A percentile compares a stretch with the other conserved stretches of the same genome.
phyloP scores from a whole-genome alignment of 2,888 invertebrate genomes.

The Saturnia pavonia region DNA sequence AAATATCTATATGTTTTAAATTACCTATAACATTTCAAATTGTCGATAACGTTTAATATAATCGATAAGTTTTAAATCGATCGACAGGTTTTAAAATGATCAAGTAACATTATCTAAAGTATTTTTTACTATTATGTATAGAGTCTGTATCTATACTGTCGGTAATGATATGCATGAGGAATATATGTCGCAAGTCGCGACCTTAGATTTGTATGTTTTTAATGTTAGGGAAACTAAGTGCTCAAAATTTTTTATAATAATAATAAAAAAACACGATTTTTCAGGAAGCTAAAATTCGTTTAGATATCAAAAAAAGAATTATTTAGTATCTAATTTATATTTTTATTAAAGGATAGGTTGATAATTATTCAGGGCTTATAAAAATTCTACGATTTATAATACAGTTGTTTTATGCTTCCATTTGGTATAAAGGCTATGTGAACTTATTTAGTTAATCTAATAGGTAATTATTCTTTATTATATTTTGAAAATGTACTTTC shows the following conservation, averaged over 20 bases:
- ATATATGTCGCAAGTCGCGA: background rate
- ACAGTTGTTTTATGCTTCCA: background rate
- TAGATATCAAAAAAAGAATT: too few species aligned
- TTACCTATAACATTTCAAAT: background rate
- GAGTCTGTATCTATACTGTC: background rate
- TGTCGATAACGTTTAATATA: background rate
- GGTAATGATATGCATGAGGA: background rate
- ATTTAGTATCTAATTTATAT: background rate
- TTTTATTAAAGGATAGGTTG: background rate
- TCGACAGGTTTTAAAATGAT: background rate
- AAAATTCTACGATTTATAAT: background rate
- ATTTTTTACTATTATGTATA: background rate
- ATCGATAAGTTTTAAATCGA: background rate
- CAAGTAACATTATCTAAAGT: background rate
- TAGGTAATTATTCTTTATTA: background rate
- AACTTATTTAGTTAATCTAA: background rate
- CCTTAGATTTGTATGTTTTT: background rate
- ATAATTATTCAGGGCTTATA: background rate
- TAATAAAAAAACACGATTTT: background rate
- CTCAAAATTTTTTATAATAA: background rate
- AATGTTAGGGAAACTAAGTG: background rate
- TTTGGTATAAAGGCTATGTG: background rate
- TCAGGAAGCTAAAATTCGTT: background rate
- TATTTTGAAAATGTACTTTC: background rate
- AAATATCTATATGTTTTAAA: background rate